A percentile compares a stretch with the other conserved stretches of the same genome.
Evolutionary conservation across 2,888 invertebrate genomes (phyloP).

Genomic region (Exocentrus adspersus): DNA sequence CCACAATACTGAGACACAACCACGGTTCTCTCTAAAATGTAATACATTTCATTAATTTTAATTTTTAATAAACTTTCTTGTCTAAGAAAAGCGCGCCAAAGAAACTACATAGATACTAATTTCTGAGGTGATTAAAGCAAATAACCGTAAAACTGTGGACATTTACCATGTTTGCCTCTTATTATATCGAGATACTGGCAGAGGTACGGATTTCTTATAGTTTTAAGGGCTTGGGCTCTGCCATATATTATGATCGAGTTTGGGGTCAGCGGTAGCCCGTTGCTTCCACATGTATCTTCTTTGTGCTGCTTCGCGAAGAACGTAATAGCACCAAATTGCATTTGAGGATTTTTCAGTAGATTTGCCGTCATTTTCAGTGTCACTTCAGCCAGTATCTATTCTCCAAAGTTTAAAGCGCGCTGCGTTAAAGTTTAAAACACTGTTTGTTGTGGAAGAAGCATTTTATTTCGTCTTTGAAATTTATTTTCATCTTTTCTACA

Average conservation of each 20-base stretch:
- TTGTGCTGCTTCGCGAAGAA: constrained; percentile 92
- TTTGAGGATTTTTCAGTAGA: constrained; percentile 63
- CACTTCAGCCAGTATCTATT: too few relatives aligned
- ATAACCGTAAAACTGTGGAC: neutral
- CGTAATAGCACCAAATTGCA: constrained; percentile 85
- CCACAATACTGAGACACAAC: constrained; percentile 85
- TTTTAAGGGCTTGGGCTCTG: constrained; percentile 83
- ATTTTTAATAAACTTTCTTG: too few relatives aligned
- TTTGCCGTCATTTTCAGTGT: constrained; percentile 41
- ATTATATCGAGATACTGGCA: constrained; percentile 92
- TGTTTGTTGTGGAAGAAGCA: too few relatives aligned
- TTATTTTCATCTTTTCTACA: too few relatives aligned
- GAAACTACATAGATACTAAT: too few relatives aligned
- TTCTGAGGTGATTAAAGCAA: too few relatives aligned
- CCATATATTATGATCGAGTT: constrained; percentile 96
- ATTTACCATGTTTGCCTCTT: constrained; percentile 91
- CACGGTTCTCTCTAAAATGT: constrained; percentile 78
- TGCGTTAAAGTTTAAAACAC: too few relatives aligned
- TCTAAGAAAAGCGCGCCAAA: too few relatives aligned
- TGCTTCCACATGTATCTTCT: constrained; percentile 91
- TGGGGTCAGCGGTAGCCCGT: constrained; percentile 95
- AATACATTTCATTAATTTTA: neutral
- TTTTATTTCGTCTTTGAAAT: too few relatives aligned
- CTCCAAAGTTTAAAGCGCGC: too few relatives aligned
- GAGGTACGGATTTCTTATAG: constrained; percentile 81